These are phyloP conservation scores for Gryllus longicercus DNA, from an alignment of 2,888 invertebrate genomes.

Conservation along the genomic window DNA sequence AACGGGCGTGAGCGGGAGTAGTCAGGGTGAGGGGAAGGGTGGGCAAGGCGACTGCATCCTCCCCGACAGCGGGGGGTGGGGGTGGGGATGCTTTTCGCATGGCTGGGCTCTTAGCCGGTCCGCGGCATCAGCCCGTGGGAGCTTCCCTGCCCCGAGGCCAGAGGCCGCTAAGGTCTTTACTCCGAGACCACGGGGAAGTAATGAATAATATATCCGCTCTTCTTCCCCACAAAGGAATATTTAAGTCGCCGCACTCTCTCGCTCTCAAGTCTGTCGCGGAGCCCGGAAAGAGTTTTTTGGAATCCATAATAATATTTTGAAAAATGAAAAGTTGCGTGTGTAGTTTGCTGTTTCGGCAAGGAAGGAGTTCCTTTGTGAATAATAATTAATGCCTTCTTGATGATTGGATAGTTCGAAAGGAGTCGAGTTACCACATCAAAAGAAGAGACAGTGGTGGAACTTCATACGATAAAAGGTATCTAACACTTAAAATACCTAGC, in stretches of 20 bases:
- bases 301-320: constrained; percentile 10
- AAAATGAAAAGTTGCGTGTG: constrained; percentile 17
- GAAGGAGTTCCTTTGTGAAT: neutral
- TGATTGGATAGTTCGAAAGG: too few relatives aligned
- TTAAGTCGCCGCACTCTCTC: constrained; percentile 17
- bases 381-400: too few relatives aligned
- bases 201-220: constrained; percentile 17
- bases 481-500: too few relatives aligned
- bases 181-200: constrained; percentile 17
- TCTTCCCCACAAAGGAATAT: constrained; percentile 17
- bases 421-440: too few relatives aligned
- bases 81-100: neutral
- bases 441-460: too few relatives aligned
- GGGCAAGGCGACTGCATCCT: neutral
- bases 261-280: constrained; percentile 17
- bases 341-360: neutral
- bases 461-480: too few relatives aligned
- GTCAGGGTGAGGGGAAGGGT: neutral
- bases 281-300: neutral
- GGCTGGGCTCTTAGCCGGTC: neutral
- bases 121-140: constrained; percentile 8
- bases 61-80: too few relatives aligned
- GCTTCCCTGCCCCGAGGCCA: neutral
- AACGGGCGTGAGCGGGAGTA: neutral
- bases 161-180: constrained; percentile 10